A percentile compares a stretch with the other conserved stretches of the same genome.
Evolutionary conservation across 92 coral and sea anemone genomes (phyloP).

Genomic region (Porites lobata): DNA sequence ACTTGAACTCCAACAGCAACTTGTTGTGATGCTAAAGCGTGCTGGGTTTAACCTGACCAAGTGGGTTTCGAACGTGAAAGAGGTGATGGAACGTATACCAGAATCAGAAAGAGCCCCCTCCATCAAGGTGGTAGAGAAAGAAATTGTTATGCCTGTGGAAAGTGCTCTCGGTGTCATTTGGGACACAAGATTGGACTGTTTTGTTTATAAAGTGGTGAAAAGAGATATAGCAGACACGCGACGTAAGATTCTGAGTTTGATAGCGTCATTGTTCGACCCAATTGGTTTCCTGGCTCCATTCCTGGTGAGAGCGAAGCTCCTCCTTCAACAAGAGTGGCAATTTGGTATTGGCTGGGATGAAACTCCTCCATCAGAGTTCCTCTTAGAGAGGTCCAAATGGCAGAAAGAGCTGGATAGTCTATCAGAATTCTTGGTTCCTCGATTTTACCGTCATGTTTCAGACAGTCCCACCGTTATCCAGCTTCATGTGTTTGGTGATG

Average conservation of each 20-base stretch:
- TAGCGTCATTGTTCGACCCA: constrained; percentile 72
- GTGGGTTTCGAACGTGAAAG: constrained; percentile 55
- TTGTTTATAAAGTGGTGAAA: constrained; percentile 22
- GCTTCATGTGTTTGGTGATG: constrained; percentile 73
- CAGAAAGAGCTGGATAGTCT: constrained; percentile 49
- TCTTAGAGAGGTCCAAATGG: constrained; percentile 59
- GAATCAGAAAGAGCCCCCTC: constrained; percentile 42
- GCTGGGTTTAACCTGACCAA: constrained; percentile 54
- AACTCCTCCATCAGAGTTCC: constrained; percentile 41
- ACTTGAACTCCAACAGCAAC: background rate
- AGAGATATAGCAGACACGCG: constrained; percentile 55
- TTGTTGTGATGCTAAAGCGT: constrained; percentile 14
- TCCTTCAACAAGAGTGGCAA: constrained; percentile 61
- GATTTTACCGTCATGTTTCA: constrained; percentile 42
- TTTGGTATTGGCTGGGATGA: constrained; percentile 67
- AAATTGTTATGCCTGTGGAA: constrained; percentile 14
- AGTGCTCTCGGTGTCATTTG: constrained; percentile 61
- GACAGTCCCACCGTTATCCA: constrained; percentile 19
- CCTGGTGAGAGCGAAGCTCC: constrained; percentile 64
- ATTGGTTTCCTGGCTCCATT: constrained; percentile 70
- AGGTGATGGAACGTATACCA: constrained; percentile 21
- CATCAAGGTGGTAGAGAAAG: constrained; percentile 16
- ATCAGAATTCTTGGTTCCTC: constrained; percentile 43
- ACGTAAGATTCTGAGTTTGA: constrained; percentile 61
- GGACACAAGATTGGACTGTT: constrained; percentile 46